phyloP scores from a whole-genome alignment of 2,888 invertebrate species.

The Hemaris fuciformis region DNA sequence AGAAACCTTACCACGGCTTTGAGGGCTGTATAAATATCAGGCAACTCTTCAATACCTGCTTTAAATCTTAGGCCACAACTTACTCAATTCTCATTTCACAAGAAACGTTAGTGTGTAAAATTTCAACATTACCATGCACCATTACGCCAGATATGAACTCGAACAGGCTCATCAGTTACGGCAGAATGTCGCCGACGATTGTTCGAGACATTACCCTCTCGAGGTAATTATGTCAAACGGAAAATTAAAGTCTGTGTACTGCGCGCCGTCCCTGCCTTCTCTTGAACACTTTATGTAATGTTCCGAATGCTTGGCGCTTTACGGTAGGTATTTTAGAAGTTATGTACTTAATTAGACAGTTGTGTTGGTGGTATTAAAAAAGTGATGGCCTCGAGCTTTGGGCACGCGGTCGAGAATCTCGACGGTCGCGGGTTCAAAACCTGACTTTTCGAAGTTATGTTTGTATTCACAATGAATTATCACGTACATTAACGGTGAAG shows the following conservation, averaged over 20 bases:
- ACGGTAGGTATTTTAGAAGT: neutral
- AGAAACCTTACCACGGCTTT: too few relatives aligned
- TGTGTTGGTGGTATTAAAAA: too few relatives aligned
- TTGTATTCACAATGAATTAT: too few relatives aligned
- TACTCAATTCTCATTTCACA: neutral
- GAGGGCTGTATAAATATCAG: too few relatives aligned
- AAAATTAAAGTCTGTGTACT: neutral
- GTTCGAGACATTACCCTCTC: neutral
- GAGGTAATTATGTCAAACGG: slow-evolving; percentile 4
- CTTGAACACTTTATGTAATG: neutral
- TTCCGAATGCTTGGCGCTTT: neutral
- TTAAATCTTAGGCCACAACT: neutral
- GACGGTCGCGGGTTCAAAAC: too few relatives aligned
- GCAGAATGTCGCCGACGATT: neutral
- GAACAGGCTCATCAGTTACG: neutral
- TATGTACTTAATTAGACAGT: neutral
- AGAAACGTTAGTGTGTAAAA: neutral
- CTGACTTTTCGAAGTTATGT: too few relatives aligned
- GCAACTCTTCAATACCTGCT: too few relatives aligned
- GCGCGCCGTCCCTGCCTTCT: neutral
- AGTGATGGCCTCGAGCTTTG: too few relatives aligned
- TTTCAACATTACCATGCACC: neutral
- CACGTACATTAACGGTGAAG: too few relatives aligned
- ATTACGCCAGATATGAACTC: neutral
- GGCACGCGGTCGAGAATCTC: too few relatives aligned